Conservation (phyloP, 1,140 invertebrate genomes). For the Psix sp. region DNA sequence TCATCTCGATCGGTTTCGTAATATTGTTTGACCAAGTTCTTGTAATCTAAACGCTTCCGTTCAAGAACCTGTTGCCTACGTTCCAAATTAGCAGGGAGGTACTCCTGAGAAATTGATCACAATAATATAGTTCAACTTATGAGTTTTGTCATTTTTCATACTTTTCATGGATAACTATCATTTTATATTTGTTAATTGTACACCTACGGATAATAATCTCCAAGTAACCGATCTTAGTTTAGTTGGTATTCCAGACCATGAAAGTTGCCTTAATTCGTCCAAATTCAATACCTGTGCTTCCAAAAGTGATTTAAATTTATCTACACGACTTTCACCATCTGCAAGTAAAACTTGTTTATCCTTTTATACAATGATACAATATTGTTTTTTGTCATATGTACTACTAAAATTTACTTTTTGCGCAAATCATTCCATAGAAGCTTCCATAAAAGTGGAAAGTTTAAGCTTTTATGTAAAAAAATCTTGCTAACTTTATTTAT, state of each 20-base stretch:
- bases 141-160: background rate
- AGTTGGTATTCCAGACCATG: conserved; percentile 96
- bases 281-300: conserved; percentile 86
- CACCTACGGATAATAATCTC: conserved; percentile 85
- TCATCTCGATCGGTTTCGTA: conserved; percentile 96
- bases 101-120: conserved; percentile 79
- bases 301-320: conserved; percentile 88
- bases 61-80: conserved; percentile 89
- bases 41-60: conserved; percentile 96
- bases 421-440: no score
- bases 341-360: no score
- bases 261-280: conserved; percentile 91
- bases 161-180: background rate
- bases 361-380: no score
- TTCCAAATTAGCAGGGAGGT: conserved; percentile 93
- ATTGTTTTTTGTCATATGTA: no score
- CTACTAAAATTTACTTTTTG: no score
- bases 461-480: no score
- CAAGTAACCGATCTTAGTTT: conserved; percentile 86
- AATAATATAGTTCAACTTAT: background rate
- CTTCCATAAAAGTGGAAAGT: no score
- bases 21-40: conserved; percentile 96
- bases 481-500: conserved; percentile 1
- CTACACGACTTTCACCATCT: conserved; percentile 85
- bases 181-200: background rate